Evolutionary conservation across 2,888 invertebrate species (phyloP).

Genomic region (Drosophila planitibia): DNA sequence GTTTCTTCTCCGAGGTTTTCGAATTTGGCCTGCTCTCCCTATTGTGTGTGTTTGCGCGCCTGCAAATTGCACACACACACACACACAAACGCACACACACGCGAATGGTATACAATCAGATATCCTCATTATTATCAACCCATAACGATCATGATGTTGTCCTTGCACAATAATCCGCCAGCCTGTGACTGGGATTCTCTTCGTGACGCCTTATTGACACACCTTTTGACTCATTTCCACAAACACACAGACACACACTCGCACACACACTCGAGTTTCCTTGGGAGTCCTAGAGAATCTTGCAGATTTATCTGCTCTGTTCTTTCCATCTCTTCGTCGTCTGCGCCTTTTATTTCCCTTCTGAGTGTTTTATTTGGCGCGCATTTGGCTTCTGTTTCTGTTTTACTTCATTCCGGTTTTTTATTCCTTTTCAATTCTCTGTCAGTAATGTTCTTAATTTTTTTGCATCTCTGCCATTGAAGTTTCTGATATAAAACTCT

Average conservation of each 20-base stretch:
- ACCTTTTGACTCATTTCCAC: conserved; percentile 47
- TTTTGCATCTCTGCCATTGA: conserved; percentile 7
- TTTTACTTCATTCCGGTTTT: conserved; percentile 27
- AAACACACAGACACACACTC: conserved; percentile 4
- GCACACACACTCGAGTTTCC: conserved; percentile 1
- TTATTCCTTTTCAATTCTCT: conserved; percentile 10
- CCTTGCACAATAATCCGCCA: conserved; percentile 62
- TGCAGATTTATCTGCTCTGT: conserved; percentile 12
- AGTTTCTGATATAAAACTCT: neutral
- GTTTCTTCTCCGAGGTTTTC: conserved; percentile 36
- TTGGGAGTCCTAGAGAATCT: conserved; percentile 15
- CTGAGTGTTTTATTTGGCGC: conserved; percentile 36
- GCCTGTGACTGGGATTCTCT: conserved; percentile 45
- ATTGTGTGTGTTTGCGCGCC: conserved; percentile 53
- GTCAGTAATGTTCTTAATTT: conserved; percentile 2
- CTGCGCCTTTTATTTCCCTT: conserved; percentile 41
- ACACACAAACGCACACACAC: conserved; percentile 12
- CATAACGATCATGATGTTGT: conserved; percentile 63
- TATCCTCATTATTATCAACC: conserved; percentile 41
- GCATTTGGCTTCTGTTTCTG: conserved; percentile 28
- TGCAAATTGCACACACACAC: conserved; percentile 50
- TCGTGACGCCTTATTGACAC: conserved; percentile 40
- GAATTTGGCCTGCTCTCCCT: conserved; percentile 53
- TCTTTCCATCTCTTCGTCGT: conserved; percentile 1
- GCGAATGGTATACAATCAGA: conserved; percentile 6